Conservation (phyloP, 2,888 invertebrate species). For the Mallateleia sp. region DNA sequence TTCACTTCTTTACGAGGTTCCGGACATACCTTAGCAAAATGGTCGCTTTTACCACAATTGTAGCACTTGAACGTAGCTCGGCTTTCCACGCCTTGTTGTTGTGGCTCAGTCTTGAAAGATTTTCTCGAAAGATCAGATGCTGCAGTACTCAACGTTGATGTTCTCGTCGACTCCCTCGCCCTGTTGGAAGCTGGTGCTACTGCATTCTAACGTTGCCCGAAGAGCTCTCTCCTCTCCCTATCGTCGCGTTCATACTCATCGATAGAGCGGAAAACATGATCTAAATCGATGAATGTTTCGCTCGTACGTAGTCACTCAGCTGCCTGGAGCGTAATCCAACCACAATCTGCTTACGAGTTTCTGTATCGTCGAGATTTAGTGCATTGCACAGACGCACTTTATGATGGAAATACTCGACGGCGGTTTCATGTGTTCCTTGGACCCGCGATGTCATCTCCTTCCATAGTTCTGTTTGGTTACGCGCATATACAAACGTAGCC, state of each 20-base stretch:
- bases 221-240: neutral
- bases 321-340: constrained; percentile 12
- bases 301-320: constrained; percentile 23
- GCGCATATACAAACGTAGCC: constrained; percentile 6
- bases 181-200: neutral
- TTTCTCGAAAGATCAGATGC: no score
- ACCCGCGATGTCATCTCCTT: neutral
- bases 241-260: no score
- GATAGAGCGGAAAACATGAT: constrained; percentile 19
- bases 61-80: constrained; percentile 6
- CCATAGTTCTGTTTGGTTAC: neutral
- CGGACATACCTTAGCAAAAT: constrained; percentile 6
- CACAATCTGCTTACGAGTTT: constrained; percentile 10
- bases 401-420: constrained; percentile 23
- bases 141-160: no score
- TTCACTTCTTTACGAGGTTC: neutral
- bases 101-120: neutral
- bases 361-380: constrained; percentile 16
- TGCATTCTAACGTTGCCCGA: neutral
- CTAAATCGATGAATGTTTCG: constrained; percentile 10
- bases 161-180: neutral
- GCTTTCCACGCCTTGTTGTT: neutral
- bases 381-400: neutral
- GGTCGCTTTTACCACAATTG: neutral
- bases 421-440: constrained; percentile 2